Evolutionary conservation across 2,888 invertebrate genomes (phyloP).

Genomic region (Gibbula magus): DNA sequence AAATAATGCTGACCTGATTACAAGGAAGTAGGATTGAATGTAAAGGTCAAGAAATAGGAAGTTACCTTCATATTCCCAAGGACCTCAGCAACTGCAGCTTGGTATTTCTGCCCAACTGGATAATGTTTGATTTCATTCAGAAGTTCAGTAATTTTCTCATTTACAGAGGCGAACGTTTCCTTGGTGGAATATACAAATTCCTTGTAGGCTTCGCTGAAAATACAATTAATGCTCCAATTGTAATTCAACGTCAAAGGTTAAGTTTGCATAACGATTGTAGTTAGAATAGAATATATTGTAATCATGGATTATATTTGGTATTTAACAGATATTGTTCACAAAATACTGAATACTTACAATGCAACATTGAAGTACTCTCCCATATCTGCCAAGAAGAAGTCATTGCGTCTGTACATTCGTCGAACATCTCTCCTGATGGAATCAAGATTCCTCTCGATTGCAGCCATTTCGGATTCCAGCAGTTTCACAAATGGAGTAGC

Average conservation of each 20-base stretch:
- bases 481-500: constrained; percentile 44
- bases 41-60: background rate
- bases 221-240: background rate
- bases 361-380: no score
- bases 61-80: background rate
- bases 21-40: background rate
- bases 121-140: background rate
- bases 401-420: no score
- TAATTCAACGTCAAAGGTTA: no score
- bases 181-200: background rate
- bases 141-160: background rate
- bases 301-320: no score
- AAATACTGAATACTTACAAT: background rate
- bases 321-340: no score
- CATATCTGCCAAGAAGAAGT: no score
- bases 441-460: no score
- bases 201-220: constrained; percentile 9
- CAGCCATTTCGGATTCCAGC: no score
- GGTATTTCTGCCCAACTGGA: constrained; percentile 15
- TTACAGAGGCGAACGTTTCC: background rate
- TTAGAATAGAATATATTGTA: no score
- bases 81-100: background rate
- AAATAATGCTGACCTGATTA: no score
- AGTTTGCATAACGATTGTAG: no score
- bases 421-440: no score